Evolutionary conservation across 64 coral and sea anemone species (phyloP).

Genomic region (Stichodactyla mertensii): DNA sequence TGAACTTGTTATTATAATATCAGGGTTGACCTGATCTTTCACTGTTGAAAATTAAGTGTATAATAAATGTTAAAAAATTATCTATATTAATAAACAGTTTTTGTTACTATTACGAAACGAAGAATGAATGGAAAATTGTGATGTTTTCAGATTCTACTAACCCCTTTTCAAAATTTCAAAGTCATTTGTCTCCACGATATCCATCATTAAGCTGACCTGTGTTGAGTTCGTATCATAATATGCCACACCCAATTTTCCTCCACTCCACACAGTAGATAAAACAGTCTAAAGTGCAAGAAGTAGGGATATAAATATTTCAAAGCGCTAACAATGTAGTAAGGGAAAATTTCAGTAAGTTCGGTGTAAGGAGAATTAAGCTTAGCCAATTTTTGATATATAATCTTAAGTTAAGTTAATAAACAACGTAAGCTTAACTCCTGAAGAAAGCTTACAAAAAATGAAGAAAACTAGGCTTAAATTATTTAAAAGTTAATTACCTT

Average conservation of each 20-base stretch:
- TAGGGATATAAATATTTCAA: not conserved
- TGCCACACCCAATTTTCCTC: conserved; percentile 66
- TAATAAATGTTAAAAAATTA: not conserved
- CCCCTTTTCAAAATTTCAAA: conserved; percentile 89
- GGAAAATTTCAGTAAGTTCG: too few relatives aligned
- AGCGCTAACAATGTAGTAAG: too few relatives aligned
- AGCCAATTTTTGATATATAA: too few relatives aligned
- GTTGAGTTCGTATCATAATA: conserved; percentile 77
- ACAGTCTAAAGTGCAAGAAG: conserved; percentile 46
- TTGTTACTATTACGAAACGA: not conserved
- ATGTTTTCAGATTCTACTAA: conserved; percentile 5
- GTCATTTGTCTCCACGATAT: conserved; percentile 77
- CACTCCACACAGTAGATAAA: conserved; percentile 82
- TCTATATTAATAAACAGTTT: too few relatives aligned
- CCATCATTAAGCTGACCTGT: conserved; percentile 71
- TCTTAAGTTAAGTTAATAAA: too few relatives aligned
- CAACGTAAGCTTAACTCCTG: too few relatives aligned
- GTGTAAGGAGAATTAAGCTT: too few relatives aligned
- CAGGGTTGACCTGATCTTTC: conserved; percentile 70
- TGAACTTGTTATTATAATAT: conserved; percentile 83
- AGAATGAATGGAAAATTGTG: not conserved
- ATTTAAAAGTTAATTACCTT: not conserved
- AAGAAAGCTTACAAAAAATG: too few relatives aligned
- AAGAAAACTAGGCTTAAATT: too few relatives aligned
- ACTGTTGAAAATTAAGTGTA: conserved; percentile 34